These are phyloP conservation scores for Drosophila mayaguana DNA, from an alignment of 2,888 invertebrate species.

Conservation along the genomic window DNA sequence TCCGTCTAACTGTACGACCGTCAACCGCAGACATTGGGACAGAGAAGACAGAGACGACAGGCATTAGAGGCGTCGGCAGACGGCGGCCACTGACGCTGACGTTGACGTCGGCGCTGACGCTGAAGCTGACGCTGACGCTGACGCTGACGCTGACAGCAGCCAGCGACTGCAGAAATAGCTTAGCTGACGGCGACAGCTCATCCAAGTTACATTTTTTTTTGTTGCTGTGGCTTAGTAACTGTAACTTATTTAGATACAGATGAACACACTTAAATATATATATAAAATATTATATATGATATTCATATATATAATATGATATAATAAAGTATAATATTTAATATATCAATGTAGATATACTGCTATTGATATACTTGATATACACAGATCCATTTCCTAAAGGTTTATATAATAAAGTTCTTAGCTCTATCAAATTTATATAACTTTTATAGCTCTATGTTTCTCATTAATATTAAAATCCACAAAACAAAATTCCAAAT, in stretches of 20 bases:
- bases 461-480: background rate
- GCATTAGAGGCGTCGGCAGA: conserved; percentile 67
- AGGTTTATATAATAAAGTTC: too few relatives aligned
- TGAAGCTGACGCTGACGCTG: conserved; percentile 24
- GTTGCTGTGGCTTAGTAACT: conserved; percentile 7
- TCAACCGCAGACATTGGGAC: conserved; percentile 76
- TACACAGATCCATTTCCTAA: too few relatives aligned
- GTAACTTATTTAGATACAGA: conserved; percentile 30
- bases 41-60: conserved; percentile 58
- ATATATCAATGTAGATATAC: background rate
- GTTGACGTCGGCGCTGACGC: conserved; percentile 25
- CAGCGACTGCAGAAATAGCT: conserved; percentile 37
- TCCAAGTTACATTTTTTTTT: conserved; percentile 48
- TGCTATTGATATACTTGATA: too few relatives aligned
- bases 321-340: too few relatives aligned
- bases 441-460: background rate
- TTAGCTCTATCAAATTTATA: background rate
- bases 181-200: conserved; percentile 56
- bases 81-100: conserved; percentile 40
- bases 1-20: conserved; percentile 79
- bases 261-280: background rate
- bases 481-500: background rate
- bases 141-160: conserved; percentile 28
- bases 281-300: background rate
- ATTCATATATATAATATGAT: too few relatives aligned